phyloP scores from a whole-genome alignment of 2,888 invertebrate genomes.

The Carterocephalus palaemon region DNA sequence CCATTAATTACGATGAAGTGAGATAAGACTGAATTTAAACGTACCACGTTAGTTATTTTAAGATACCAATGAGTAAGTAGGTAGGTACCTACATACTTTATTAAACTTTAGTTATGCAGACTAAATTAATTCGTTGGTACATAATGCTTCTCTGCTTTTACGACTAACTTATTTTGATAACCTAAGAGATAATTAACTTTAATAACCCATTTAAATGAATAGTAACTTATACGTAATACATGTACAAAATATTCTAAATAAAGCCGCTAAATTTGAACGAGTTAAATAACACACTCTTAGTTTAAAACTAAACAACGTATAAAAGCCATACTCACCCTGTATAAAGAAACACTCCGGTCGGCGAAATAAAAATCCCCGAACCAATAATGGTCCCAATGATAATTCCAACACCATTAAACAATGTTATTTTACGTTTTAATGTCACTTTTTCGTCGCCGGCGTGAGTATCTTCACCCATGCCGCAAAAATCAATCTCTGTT shows the following conservation, averaged over 20 bases:
- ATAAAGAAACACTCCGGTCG: constrained; percentile 85
- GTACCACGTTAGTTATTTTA: no score
- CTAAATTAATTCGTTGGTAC: no score
- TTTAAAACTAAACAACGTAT: neutral
- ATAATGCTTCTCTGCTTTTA: no score
- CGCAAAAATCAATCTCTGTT: constrained; percentile 69
- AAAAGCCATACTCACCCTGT: constrained; percentile 76
- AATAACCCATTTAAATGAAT: no score
- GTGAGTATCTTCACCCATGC: constrained; percentile 72
- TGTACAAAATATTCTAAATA: neutral
- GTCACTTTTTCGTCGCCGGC: constrained; percentile 79
- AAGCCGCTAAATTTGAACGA: neutral
- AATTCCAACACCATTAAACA: constrained; percentile 91
- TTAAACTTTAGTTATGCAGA: no score
- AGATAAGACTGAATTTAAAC: no score
- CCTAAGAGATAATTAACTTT: no score
- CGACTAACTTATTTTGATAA: no score
- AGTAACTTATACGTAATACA: no score
- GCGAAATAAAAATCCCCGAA: constrained; percentile 94
- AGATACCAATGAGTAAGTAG: no score
- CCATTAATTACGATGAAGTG: no score
- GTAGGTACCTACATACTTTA: no score
- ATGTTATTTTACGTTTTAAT: constrained; percentile 89
- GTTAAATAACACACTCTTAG: constrained; percentile 5
- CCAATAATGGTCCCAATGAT: constrained; percentile 95